Conservation (phyloP, 2,113 vertebrate species). For the Pholis gunnellus region DNA sequence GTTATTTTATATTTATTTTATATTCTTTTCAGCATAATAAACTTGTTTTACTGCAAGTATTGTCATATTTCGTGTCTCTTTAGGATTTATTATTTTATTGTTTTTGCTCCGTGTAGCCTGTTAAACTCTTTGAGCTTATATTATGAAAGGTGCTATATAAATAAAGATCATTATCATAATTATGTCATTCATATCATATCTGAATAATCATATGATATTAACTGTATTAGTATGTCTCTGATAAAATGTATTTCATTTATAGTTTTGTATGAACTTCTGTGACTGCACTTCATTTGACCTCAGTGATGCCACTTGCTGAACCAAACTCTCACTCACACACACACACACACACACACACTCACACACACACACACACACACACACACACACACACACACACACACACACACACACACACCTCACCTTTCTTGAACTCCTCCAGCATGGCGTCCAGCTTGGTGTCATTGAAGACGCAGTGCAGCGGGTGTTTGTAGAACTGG, state of each 20-base stretch:
- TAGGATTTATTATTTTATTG: too few relatives aligned
- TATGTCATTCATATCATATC: background rate
- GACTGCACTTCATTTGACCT: background rate
- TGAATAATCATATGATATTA: background rate
- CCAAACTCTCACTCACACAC: background rate
- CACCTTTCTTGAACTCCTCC: slow-evolving; percentile 99
- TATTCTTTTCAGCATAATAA: too few relatives aligned
- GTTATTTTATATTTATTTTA: too few relatives aligned
- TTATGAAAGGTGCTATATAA: too few relatives aligned
- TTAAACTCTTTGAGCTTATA: too few relatives aligned
- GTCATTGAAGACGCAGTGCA: slow-evolving; percentile 96
- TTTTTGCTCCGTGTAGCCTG: too few relatives aligned
- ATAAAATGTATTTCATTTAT: background rate
- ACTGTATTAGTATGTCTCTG: background rate
- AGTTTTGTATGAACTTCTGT: background rate
- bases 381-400: background rate
- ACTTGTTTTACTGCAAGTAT: too few relatives aligned
- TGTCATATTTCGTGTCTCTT: too few relatives aligned
- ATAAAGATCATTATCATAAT: too few relatives aligned
- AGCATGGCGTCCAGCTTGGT: slow-evolving; percentile 94
- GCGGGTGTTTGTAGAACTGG: slow-evolving; percentile 93
- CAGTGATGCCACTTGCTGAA: background rate
- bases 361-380: background rate
- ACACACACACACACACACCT: background rate
- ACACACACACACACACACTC: background rate